These are phyloP conservation scores for Frankliniella fusca DNA, from an alignment of 2,888 invertebrate species.

Conservation along the genomic window DNA sequence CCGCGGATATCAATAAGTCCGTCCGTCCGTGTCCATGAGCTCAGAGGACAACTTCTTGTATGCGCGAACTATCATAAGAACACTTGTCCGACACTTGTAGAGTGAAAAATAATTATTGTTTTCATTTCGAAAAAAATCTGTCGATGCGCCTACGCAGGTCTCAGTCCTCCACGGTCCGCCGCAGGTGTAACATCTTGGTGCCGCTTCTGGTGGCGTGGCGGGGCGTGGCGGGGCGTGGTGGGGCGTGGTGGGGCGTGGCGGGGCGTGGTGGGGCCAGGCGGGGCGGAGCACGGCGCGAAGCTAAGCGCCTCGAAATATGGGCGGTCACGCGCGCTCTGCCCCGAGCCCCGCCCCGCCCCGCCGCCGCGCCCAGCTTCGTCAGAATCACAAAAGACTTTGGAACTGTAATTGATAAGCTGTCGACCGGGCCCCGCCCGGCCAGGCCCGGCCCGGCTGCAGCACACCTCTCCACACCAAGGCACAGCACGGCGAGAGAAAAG, in stretches of 20 bases:
- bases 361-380: background rate
- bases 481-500: too few species aligned
- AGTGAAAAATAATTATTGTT: too few species aligned
- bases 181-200: background rate
- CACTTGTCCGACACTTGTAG: too few species aligned
- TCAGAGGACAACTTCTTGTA: too few species aligned
- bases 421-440: conserved; percentile 1
- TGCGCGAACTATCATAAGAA: too few species aligned
- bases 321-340: background rate
- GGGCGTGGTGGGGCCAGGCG: background rate
- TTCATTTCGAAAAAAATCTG: too few species aligned
- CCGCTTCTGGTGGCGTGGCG: background rate
- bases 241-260: background rate
- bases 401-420: too few species aligned
- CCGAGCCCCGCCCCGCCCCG: background rate
- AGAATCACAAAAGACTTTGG: too few species aligned
- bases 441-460: background rate
- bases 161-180: too few species aligned
- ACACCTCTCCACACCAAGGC: background rate
- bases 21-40: too few species aligned
- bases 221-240: background rate
- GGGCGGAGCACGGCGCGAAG: background rate
- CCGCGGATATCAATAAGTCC: too few species aligned
- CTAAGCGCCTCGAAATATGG: conserved; percentile 1
- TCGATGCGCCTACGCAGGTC: too few species aligned